These are phyloP conservation scores for Gymnogyps californianus DNA, from an alignment of 2,113 vertebrate genomes.

Conservation along the genomic window DNA sequence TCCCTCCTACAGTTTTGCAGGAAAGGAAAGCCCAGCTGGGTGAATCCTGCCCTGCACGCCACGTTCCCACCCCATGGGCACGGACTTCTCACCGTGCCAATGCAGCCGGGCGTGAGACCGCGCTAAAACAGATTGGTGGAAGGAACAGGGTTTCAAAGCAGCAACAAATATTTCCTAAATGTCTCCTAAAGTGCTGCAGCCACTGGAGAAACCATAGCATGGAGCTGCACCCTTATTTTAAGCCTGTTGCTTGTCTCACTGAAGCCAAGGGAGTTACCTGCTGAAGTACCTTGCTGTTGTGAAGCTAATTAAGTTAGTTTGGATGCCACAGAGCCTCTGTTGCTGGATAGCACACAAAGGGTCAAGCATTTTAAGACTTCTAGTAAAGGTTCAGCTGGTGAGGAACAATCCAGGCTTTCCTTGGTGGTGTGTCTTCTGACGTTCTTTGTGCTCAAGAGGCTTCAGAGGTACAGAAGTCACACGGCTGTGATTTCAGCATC, in stretches of 20 bases:
- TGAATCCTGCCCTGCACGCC: background rate
- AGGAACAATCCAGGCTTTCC: background rate
- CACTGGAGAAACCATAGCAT: background rate
- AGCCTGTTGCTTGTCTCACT: background rate
- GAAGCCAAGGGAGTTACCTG: background rate
- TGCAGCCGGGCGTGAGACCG: accelerated
- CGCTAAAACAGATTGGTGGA: accelerated
- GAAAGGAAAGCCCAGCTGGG: background rate
- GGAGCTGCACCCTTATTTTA: background rate
- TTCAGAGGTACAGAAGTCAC: background rate
- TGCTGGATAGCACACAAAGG: background rate
- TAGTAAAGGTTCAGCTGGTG: background rate
- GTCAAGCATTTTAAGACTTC: background rate
- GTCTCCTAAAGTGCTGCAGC: background rate
- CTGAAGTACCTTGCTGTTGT: background rate
- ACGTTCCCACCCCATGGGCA: accelerated
- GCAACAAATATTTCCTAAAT: background rate
- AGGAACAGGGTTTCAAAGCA: background rate
- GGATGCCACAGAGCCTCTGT: background rate
- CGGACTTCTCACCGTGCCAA: background rate
- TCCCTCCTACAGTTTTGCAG: background rate
- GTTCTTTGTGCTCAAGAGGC: background rate
- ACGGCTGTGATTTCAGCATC: background rate
- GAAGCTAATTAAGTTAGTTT: background rate
- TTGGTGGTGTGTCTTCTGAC: background rate